Evolutionary conservation across 1,140 invertebrate species (phyloP), one percentile per base, ranked within the genome.

Genomic region (Rhagoletis zephyria): DNA sequence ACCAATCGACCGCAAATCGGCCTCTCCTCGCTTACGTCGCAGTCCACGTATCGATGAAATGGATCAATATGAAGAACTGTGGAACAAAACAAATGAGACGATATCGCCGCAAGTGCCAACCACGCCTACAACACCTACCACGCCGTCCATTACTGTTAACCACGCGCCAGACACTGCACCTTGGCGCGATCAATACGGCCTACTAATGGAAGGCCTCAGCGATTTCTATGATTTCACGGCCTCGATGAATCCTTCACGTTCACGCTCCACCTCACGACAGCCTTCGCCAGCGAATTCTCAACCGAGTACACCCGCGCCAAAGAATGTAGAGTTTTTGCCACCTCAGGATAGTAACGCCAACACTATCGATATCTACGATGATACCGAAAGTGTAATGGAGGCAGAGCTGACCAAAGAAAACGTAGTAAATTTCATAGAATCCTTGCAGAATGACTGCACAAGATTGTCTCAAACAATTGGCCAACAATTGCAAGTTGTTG

Each of bases 171-270:
- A 92, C 45, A 89, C 89, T 60, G 91, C 88, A 10, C 89, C 91
- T 1, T 92, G 91, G 91, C 89, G 91, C 0, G 91, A 92, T 89
- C 74, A 91, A 63, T 89, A 90, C n/a, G 91, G 91, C 0, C 86
- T 92, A 3, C 65, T 93, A 0, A 91, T 93, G 90, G 91, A 93
- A 87, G 92, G 92, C 1, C 61, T 93, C 0, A 93, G 92, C 86
- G 92, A 92, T 30, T 93, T 93, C 30, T 93, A 92, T n/a, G 92
- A 93, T 51, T 93, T 93, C 77, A 90, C 90, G 0, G 92, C 92
- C 30, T 92, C 92, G 0, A 88, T 89, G 0, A 93, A 93, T 89
- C 92, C 91, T 0, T 92, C 92, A 0, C 88, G 92, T 74, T 93
- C 92, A 2, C 89, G 90, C 4, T 89, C 91, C 0, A 87, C 12